phyloP scores from a whole-genome alignment of 2,888 invertebrate species.

The Torymus texanus region DNA sequence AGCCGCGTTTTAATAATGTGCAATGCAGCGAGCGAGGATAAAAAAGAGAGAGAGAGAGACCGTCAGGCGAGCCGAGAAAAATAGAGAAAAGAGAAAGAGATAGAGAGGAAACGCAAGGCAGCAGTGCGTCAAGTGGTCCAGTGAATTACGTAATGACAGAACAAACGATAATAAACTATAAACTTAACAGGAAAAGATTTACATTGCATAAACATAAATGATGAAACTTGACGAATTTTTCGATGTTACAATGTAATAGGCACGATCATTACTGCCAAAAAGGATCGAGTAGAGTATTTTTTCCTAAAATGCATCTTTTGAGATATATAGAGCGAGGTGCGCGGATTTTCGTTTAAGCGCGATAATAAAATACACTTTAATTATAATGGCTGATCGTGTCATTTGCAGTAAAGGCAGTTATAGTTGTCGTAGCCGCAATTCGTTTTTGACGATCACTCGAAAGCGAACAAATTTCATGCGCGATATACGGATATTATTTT shows the following conservation, averaged over 20 bases:
- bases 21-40: not conserved
- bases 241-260: conserved; percentile 47
- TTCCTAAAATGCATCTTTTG: conserved; percentile 29
- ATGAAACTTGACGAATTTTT: conserved; percentile 45
- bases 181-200: conserved; percentile 1
- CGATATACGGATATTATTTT: conserved; percentile 44
- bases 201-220: conserved; percentile 25
- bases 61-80: not conserved
- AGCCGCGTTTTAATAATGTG: conserved; percentile 4
- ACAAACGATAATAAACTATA: conserved; percentile 25
- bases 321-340: conserved; percentile 5
- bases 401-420: conserved; percentile 15
- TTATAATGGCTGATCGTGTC: conserved; percentile 27
- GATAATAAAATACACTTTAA: not conserved
- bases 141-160: conserved; percentile 39
- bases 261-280: conserved; percentile 46
- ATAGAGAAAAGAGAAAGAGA: no score
- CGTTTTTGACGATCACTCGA: conserved; percentile 30
- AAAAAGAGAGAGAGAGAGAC: conserved; percentile 1
- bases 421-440: conserved; percentile 7
- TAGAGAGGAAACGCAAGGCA: no score
- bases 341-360: conserved; percentile 6
- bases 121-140: conserved; percentile 42
- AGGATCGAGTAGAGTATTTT: conserved; percentile 42
- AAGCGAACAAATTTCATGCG: conserved; percentile 22